Evolutionary conservation across 2,113 vertebrate genomes (phyloP).

Genomic region (Phoenicopterus ruber): DNA sequence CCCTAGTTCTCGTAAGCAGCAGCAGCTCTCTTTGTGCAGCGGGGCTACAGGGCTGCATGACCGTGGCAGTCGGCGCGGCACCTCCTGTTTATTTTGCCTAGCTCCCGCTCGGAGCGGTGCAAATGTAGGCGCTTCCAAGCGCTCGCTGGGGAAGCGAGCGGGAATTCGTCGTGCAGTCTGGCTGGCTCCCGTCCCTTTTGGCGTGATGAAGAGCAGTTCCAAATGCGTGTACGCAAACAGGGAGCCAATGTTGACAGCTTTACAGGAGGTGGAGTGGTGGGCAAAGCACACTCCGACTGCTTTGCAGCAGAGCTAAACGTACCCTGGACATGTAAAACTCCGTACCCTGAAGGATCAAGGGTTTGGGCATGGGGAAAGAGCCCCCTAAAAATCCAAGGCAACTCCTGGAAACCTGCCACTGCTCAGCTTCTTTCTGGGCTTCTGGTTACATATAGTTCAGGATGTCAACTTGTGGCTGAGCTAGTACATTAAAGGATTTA

Average conservation of each 20-base stretch:
- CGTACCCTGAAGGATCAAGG: neutral
- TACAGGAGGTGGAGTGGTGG: constrained; percentile 17
- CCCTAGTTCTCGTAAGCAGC: accelerated
- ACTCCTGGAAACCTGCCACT: neutral
- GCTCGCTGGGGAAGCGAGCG: neutral
- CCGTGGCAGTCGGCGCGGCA: accelerated
- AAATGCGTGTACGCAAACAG: constrained; percentile 27
- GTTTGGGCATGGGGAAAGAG: neutral
- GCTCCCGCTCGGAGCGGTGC: neutral
- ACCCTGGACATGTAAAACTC: neutral
- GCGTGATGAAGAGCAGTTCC: constrained; percentile 10
- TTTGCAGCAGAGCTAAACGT: neutral
- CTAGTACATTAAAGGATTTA: constrained; percentile 26
- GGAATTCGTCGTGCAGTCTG: constrained; percentile 18
- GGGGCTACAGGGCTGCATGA: neutral
- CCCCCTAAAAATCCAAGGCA: neutral
- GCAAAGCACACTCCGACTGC: neutral
- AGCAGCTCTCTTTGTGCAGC: neutral
- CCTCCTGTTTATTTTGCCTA: constrained; percentile 13
- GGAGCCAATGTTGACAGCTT: constrained; percentile 39
- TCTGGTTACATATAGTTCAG: constrained; percentile 8
- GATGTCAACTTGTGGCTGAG: constrained; percentile 8
- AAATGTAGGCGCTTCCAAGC: neutral
- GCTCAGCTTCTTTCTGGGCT: neutral
- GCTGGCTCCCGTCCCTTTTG: constrained; percentile 25